Conservation (phyloP, 1,140 invertebrate genomes). For the Alviniconcha marisindica region DNA sequence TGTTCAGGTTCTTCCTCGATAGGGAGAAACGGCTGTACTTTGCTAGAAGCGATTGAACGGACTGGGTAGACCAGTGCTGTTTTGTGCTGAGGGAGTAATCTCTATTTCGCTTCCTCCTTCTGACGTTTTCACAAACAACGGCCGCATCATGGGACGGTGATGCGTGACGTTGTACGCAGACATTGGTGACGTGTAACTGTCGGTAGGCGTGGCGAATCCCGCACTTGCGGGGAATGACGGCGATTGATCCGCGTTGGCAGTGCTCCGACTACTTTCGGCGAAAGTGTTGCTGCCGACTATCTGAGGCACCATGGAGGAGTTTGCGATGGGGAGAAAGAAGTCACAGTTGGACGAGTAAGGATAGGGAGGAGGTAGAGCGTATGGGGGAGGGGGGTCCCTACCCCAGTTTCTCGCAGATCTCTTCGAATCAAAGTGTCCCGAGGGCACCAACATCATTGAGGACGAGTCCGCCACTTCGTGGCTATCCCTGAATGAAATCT, state of each 20-base stretch:
- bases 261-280: neutral
- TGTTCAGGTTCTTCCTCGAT: no score
- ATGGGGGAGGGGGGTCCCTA: neutral
- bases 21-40: no score
- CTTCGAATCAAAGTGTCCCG: neutral
- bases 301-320: neutral
- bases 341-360: slow-evolving; percentile 1
- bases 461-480: neutral
- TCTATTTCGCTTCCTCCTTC: neutral
- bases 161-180: neutral
- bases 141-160: neutral
- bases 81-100: slow-evolving; percentile 13
- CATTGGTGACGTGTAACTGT: neutral
- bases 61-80: slow-evolving; percentile 19
- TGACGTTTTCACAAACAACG: neutral
- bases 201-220: neutral
- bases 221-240: neutral
- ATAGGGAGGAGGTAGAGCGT: neutral
- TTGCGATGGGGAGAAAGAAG: neutral
- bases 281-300: neutral
- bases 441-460: slow-evolving; percentile 18
- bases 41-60: slow-evolving; percentile 11
- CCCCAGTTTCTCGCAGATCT: neutral
- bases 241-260: neutral
- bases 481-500: neutral